Percentiles rank a stretch among this genome's conserved stretches.
phyloP scores from a whole-genome alignment of 2,113 vertebrate species.

The Oophaga pumilio region DNA sequence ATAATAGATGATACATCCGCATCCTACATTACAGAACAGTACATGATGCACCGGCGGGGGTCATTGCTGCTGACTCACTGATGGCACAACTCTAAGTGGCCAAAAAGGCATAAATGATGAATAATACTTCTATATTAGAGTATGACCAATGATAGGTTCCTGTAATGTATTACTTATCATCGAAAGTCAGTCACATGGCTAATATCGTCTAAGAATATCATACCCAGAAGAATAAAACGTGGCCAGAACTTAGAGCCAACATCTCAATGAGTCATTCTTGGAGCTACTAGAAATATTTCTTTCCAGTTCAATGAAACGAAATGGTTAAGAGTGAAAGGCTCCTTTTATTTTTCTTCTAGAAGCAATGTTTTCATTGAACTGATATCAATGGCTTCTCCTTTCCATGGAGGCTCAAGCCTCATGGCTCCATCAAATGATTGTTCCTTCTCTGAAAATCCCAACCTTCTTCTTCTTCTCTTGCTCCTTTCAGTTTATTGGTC shows the following conservation, averaged over 20 bases:
- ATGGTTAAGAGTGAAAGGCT: not conserved
- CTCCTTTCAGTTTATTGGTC: slow-evolving; percentile 27
- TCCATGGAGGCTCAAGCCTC: not conserved
- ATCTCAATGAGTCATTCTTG: not conserved
- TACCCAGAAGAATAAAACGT: not conserved
- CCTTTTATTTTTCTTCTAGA: not conserved
- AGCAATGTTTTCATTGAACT: slow-evolving; percentile 7
- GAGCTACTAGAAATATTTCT: not conserved
- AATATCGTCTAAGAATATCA: not conserved
- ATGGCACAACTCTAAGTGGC: not conserved
- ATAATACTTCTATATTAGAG: not conserved
- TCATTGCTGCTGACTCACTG: not conserved
- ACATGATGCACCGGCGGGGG: not conserved
- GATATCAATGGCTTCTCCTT: not conserved
- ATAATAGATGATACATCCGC: not conserved
- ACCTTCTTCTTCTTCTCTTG: not conserved
- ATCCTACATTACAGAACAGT: not conserved
- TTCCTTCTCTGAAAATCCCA: not conserved
- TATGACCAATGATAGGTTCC: not conserved
- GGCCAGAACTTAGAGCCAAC: not conserved
- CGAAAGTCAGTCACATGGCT: not conserved
- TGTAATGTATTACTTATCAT: not conserved
- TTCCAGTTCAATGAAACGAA: not conserved
- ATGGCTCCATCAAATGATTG: slow-evolving; percentile 1
- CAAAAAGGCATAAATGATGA: slow-evolving; percentile 5